phyloP scores from a whole-genome alignment of 2,888 invertebrate genomes.

The Melanophora roralis region DNA sequence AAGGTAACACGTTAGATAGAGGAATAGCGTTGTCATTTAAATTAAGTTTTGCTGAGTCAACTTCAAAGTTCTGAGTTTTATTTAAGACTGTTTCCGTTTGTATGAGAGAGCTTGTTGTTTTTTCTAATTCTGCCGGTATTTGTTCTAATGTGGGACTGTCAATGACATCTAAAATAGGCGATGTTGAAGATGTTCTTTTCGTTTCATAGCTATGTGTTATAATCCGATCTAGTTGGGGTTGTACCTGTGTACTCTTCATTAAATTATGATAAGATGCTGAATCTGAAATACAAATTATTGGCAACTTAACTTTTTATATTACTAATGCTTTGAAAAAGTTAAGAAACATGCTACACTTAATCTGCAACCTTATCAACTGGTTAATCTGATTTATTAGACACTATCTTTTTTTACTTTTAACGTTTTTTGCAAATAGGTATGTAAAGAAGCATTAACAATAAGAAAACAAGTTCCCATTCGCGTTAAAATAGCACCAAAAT shows the following conservation, averaged over 20 bases:
- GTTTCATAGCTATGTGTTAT: constrained; percentile 48
- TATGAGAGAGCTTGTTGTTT: constrained; percentile 4
- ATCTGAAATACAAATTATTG: constrained; percentile 62
- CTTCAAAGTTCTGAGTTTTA: constrained; percentile 60
- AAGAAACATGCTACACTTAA: no score
- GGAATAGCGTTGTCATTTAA: background rate
- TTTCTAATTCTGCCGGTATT: constrained; percentile 38
- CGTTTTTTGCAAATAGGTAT: no score
- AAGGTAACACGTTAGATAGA: constrained; percentile 58
- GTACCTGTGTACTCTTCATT: constrained; percentile 62
- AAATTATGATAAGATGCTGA: constrained; percentile 67
- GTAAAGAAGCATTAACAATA: no score
- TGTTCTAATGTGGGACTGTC: constrained; percentile 65
- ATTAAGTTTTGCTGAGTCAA: constrained; percentile 38
- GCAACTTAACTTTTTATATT: no score
- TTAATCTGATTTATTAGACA: no score
- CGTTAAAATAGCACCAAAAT: no score
- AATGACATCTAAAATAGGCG: constrained; percentile 72
- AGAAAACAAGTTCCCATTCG: no score
- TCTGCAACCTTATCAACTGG: no score
- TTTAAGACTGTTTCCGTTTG: constrained; percentile 47
- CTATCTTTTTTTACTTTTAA: no score
- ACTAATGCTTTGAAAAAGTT: no score
- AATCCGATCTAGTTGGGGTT: constrained; percentile 45
- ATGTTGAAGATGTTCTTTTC: constrained; percentile 62